Evolutionary conservation across 2,113 vertebrate genomes (phyloP), one percentile per base, ranked within the genome.

Genomic region (Thermophis baileyi): DNA sequence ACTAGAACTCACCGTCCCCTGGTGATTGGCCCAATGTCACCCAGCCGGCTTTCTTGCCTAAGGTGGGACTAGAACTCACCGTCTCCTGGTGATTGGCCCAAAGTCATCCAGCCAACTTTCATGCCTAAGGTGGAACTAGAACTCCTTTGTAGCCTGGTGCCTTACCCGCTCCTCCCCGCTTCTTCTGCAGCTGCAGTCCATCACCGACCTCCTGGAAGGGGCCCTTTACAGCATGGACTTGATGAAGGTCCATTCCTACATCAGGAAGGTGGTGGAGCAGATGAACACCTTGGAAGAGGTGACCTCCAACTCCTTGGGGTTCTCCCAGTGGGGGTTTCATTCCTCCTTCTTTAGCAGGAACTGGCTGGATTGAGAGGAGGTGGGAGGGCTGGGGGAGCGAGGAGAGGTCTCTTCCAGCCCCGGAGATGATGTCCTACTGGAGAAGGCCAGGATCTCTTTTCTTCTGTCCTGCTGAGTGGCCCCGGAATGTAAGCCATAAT

Each of bases 221-320:
- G 98, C 99, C 0, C 97, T 99, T 53, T 99, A 98, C 97, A 99
- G 99, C 97, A 98, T 99, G 98, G 99, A 99, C 95, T 97, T 99
- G 92, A 97, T 99, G 98, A 99, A 99, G 96, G 98, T 99, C 46
- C 99, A 99, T 85, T 98, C 99, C 90, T 99, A 99, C 95, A 98
- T 99, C 97, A 98, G 96, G 96, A 99, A 99, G 94, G 98, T 99
- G 91, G 97, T 98, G 94, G 97, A 98, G 4, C 99, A 99, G 98
- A 99, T 99, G 99, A 98, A 98, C 98, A 98, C 97, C 0, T 97
- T 99, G 87, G 99, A 99, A 94, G 99, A 99, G 98, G 99, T 99
- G 97, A 95, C 96, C 0, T 2, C n/a, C n/a, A 6, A 74, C 5
- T 6, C 20, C 63, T 35, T 5, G 57, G 55, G 57, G 63, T 7